Percentiles rank a stretch among this genome's conserved stretches.
phyloP scores from a whole-genome alignment of 2,797 vertebrate genomes.

The Danio aesculapii region DNA sequence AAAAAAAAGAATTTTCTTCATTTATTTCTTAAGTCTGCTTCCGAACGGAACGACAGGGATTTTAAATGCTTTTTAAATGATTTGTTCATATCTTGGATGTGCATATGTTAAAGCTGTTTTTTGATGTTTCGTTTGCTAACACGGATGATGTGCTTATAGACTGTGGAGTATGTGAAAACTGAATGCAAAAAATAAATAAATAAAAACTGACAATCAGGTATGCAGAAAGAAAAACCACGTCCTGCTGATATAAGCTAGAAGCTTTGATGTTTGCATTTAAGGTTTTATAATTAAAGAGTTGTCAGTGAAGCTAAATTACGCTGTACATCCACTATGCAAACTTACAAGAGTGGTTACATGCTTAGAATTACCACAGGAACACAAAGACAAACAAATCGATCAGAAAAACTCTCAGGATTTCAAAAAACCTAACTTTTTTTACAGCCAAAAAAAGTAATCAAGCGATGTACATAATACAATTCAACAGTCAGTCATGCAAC shows the following conservation, averaged over 20 bases:
- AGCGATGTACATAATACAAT: not conserved
- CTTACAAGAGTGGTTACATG: not conserved
- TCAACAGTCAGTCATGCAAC: not conserved
- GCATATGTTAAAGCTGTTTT: slow-evolving; percentile 54
- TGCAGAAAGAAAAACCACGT: slow-evolving; percentile 40
- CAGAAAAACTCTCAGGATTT: not conserved
- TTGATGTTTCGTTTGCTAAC: slow-evolving; percentile 57
- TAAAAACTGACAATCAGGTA: slow-evolving; percentile 45
- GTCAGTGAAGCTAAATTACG: slow-evolving; percentile 9
- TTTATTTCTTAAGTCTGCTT: slow-evolving; percentile 55
- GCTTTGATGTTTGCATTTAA: slow-evolving; percentile 26
- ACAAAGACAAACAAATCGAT: not conserved
- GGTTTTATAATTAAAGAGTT: slow-evolving; percentile 22
- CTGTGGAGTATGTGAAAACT: slow-evolving; percentile 44
- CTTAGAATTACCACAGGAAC: not conserved
- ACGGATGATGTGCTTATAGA: slow-evolving; percentile 54
- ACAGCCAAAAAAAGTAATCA: not conserved
- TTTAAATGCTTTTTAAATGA: slow-evolving; percentile 52
- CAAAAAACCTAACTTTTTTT: not conserved
- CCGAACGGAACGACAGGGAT: slow-evolving; percentile 59
- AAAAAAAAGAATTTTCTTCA: slow-evolving; percentile 20
- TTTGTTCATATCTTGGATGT: slow-evolving; percentile 50
- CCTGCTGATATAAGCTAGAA: slow-evolving; percentile 53
- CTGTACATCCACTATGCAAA: slow-evolving; percentile 41
- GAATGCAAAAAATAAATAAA: slow-evolving; percentile 43